Evolutionary conservation across 1,140 invertebrate genomes (phyloP).

Genomic region (Saxidomus purpurata): DNA sequence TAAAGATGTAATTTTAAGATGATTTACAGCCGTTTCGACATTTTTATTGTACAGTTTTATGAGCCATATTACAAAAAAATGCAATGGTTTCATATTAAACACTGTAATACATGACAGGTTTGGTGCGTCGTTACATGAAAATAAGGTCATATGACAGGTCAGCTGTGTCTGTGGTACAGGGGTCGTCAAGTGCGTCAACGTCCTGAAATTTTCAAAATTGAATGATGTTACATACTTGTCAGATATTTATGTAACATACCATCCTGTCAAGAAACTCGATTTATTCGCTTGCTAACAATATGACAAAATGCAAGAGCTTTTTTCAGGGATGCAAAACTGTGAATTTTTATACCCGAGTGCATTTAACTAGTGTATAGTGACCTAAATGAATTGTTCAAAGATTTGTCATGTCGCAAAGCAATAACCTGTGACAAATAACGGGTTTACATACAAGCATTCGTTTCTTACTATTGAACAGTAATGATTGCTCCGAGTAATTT

Average conservation of each 20-base stretch:
- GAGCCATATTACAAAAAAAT: neutral
- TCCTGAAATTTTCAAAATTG: neutral
- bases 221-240: neutral
- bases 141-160: neutral
- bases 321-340: too few species aligned
- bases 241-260: too few species aligned
- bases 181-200: neutral
- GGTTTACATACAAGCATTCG: neutral
- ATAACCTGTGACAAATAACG: slow-evolving; percentile 11
- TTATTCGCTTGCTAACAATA: too few species aligned
- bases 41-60: neutral
- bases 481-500: neutral
- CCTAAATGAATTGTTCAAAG: neutral
- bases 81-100: neutral
- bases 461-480: neutral
- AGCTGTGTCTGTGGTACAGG: neutral
- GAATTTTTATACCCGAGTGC: too few species aligned
- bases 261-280: too few species aligned
- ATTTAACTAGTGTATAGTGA: too few species aligned
- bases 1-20: neutral
- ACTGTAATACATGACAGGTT: neutral
- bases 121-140: neutral
- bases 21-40: neutral
- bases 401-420: neutral
- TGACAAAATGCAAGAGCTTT: too few species aligned